Evolutionary conservation across 2,797 vertebrate species (phyloP).

Genomic region (Phrynocephalus forsythii): DNA sequence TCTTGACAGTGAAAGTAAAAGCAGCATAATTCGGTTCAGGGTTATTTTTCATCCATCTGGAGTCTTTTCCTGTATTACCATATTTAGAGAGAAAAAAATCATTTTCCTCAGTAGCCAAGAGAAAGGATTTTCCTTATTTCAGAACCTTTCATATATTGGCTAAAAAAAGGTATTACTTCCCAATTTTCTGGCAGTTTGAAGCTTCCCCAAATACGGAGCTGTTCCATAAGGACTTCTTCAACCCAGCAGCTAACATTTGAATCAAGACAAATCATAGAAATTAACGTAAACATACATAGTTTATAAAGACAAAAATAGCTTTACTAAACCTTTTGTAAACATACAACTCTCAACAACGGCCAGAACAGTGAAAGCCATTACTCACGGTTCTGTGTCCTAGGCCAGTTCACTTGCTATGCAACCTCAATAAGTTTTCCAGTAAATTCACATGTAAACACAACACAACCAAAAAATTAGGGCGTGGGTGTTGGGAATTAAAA

Average conservation of each 20-base stretch:
- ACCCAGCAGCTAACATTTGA: slow-evolving; percentile 66
- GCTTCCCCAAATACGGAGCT: slow-evolving; percentile 40
- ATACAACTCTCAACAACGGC: slow-evolving; percentile 73
- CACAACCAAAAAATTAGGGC: slow-evolving; percentile 16
- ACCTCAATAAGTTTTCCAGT: slow-evolving; percentile 56
- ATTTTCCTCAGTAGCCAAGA: not conserved
- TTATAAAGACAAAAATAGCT: slow-evolving; percentile 79
- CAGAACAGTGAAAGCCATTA: slow-evolving; percentile 65
- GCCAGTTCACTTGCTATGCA: slow-evolving; percentile 54
- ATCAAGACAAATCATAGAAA: slow-evolving; percentile 71
- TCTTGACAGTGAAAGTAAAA: not conserved
- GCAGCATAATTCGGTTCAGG: not conserved
- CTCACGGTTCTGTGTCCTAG: slow-evolving; percentile 68
- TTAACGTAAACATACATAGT: slow-evolving; percentile 70
- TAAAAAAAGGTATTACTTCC: not conserved
- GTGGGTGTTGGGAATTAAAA: not conserved
- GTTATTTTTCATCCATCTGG: not conserved
- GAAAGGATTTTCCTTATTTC: not conserved
- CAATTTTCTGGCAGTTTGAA: slow-evolving; percentile 26
- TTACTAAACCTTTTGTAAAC: slow-evolving; percentile 76
- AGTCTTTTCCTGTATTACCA: not conserved
- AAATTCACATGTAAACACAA: slow-evolving; percentile 5
- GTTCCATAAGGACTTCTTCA: slow-evolving; percentile 56
- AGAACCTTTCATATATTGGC: not conserved
- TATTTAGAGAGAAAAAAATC: not conserved